Conservation (phyloP, 1,140 invertebrate species). For the Zaprionus camerounensis region DNA sequence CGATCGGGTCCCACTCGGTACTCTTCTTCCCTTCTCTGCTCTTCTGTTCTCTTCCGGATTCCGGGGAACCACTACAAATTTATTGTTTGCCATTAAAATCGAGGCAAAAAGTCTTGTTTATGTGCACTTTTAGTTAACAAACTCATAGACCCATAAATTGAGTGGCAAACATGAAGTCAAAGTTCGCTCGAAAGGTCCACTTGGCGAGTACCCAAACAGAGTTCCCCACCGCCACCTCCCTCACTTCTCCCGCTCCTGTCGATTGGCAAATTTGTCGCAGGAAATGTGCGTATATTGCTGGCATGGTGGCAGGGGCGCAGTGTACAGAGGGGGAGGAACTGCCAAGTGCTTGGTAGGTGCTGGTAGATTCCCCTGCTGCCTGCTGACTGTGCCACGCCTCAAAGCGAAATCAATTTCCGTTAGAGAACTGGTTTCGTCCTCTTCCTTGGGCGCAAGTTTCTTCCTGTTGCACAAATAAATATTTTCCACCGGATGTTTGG, state of each 20-base stretch:
- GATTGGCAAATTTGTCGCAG: slow-evolving; percentile 78
- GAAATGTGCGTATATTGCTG: slow-evolving; percentile 70
- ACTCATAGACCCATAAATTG: slow-evolving; percentile 82
- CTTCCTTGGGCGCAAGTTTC: slow-evolving; percentile 57
- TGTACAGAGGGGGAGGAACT: neutral
- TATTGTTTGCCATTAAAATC: slow-evolving; percentile 74
- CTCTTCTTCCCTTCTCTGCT: neutral
- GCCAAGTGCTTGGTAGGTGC: slow-evolving; percentile 48
- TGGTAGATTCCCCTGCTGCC: slow-evolving; percentile 5
- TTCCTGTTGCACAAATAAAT: slow-evolving; percentile 81
- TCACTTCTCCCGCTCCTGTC: slow-evolving; percentile 37
- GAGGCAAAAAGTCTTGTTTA: slow-evolving; percentile 72
- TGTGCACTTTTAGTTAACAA: slow-evolving; percentile 78
- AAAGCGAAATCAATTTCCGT: slow-evolving; percentile 80
- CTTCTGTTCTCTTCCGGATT: neutral
- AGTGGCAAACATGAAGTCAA: slow-evolving; percentile 74
- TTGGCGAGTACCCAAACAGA: slow-evolving; percentile 14
- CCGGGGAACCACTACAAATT: slow-evolving; percentile 46
- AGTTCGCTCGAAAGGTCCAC: slow-evolving; percentile 69
- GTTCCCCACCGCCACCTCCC: slow-evolving; percentile 1
- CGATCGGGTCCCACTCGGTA: slow-evolving; percentile 24
- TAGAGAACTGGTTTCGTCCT: slow-evolving; percentile 52
- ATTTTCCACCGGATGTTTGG: slow-evolving; percentile 78
- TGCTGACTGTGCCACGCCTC: slow-evolving; percentile 52
- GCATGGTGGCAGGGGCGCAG: neutral